Percentiles rank a stretch among this genome's conserved stretches.
These are phyloP conservation scores for Lithodes maja DNA, from an alignment of 2,888 invertebrate genomes.

Conservation along the genomic window DNA sequence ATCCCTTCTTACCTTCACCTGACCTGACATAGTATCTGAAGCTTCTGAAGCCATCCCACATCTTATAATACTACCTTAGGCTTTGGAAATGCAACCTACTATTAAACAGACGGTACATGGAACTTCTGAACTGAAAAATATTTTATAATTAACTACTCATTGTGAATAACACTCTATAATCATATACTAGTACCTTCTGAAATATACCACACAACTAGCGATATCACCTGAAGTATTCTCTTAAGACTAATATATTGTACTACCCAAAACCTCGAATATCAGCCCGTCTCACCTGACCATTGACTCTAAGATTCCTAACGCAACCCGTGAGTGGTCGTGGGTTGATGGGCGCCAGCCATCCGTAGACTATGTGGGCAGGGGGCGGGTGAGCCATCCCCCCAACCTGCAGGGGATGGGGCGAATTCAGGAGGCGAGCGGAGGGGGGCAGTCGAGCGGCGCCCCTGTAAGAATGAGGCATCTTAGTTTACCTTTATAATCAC, in stretches of 20 bases:
- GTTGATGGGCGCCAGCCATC: neutral
- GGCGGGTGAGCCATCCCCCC: conserved; percentile 48
- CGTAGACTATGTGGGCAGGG: conserved; percentile 29
- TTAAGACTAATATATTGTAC: neutral
- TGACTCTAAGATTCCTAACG: conserved; percentile 47
- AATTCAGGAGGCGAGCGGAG: conserved; percentile 7
- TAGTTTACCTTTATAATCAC: no score
- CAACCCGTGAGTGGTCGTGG: conserved; percentile 30
- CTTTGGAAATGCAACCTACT: no score
- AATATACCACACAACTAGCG: neutral
- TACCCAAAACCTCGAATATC: neutral
- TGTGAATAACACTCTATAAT: neutral
- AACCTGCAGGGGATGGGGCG: conserved; percentile 55
- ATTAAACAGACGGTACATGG: no score
- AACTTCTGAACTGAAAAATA: no score
- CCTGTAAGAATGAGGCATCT: neutral
- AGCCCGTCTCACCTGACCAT: conserved; percentile 39
- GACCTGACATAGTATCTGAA: no score
- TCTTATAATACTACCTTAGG: no score
- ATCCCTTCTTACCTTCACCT: no score
- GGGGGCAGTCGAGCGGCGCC: conserved; percentile 36
- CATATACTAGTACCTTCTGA: neutral
- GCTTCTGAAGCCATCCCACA: no score
- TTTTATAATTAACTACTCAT: no score
- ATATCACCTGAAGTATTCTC: neutral